Evolutionary conservation across 1,140 invertebrate genomes (phyloP), one percentile per base, ranked within the genome.

Genomic region (Chrysoperla carnea): DNA sequence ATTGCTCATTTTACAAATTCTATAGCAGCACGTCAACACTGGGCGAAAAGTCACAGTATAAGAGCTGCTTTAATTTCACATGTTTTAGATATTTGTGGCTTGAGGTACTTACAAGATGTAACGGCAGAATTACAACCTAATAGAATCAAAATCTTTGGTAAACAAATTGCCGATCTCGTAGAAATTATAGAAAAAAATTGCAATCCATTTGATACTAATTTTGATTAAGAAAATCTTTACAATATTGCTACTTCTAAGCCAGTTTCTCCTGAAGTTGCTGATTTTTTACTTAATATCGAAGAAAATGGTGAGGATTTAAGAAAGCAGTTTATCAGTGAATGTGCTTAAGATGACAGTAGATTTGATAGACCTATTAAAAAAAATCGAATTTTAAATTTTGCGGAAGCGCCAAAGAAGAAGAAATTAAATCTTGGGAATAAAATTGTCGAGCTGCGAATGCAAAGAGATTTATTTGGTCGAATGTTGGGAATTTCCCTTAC

Each of bases 1-100:
- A 42, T 54, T 33, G 33, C 41, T 8, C 41, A 54, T 40, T 45
- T 54, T 36, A 54, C 51, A 4, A 47, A 50, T 43, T 50, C 47
- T 9, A 48, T 48, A 29, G 38, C 47, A 12, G 46, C 47, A 40
- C 47, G 47, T 35, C 49, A 50, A 46, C 46, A 42, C 4, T 48
- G 47, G 47, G 9, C 40, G 9, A 43, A 41, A 44, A 50, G 44
- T 36, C 49, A 50, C 41, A 41, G 31, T 12, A 44, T 48, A n/a
- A 44, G 41, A 43, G 29, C 49, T 15, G 27, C 35, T 4, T 31
- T 48, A 23, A 50, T 46, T 8, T 43, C 46, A 11, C 42, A 48
- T 41, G 44, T 50, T 6, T 42, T 44, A 2, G 37, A 46, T 39
- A 13, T 37, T 37, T 33, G 31, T 23, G 41, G 41, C 4, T 33